Evolutionary conservation across 2,888 invertebrate genomes (phyloP).

Genomic region (Ormyrus pomaceus): DNA sequence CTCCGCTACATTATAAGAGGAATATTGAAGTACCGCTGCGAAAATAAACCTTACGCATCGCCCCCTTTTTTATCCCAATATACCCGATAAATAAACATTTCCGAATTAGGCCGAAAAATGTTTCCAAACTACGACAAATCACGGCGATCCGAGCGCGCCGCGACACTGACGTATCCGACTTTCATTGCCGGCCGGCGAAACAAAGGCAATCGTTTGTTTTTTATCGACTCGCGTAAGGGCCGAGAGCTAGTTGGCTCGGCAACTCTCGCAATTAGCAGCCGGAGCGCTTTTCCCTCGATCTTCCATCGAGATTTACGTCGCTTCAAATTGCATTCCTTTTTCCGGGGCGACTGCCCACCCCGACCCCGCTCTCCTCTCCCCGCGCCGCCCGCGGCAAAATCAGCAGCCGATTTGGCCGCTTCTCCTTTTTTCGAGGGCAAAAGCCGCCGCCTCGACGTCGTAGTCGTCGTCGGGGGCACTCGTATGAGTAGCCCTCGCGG

Average conservation of each 20-base stretch:
- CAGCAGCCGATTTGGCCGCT: slow-evolving; percentile 17
- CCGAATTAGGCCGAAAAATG: too few relatives aligned
- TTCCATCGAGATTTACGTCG: slow-evolving; percentile 57
- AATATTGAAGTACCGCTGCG: too few relatives aligned
- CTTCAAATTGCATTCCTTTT: slow-evolving; percentile 58
- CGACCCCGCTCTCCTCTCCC: neutral
- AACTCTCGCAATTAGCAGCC: slow-evolving; percentile 33
- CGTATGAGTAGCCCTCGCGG: neutral
- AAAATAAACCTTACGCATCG: neutral
- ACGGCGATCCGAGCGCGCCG: too few relatives aligned
- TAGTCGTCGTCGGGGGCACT: neutral
- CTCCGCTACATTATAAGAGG: too few relatives aligned
- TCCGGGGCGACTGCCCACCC: neutral
- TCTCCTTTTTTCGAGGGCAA: slow-evolving; percentile 11
- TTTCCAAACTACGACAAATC: too few relatives aligned
- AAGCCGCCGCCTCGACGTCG: too few relatives aligned
- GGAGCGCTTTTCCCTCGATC: slow-evolving; percentile 22
- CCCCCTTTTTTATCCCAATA: neutral
- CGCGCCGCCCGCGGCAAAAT: slow-evolving; percentile 8
- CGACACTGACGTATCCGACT: neutral
- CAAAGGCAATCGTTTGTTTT: slow-evolving; percentile 5
- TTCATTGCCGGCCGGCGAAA: neutral
- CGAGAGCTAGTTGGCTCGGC: neutral
- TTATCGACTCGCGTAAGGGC: neutral
- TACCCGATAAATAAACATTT: neutral